Conservation (phyloP, 1,140 invertebrate genomes). For the Drosophila pandora region DNA sequence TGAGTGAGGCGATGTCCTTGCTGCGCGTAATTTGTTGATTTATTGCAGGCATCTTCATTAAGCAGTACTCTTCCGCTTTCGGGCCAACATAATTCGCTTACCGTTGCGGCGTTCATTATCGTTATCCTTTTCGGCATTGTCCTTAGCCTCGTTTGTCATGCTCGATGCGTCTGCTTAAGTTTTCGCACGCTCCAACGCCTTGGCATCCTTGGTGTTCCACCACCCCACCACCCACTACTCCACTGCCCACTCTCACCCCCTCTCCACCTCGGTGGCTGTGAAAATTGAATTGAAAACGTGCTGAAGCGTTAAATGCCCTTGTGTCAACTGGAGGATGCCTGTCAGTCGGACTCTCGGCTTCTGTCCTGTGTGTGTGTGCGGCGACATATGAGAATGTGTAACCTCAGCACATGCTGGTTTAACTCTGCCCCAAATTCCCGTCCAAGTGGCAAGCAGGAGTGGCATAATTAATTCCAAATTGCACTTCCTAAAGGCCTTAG, state of each 20-base stretch:
- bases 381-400: constrained; percentile 83
- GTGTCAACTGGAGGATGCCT: constrained; percentile 61
- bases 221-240: neutral
- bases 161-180: constrained; percentile 77
- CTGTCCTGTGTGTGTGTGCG: constrained; percentile 13
- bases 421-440: constrained; percentile 14
- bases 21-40: constrained; percentile 78
- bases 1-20: constrained; percentile 47
- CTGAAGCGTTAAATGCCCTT: constrained; percentile 83
- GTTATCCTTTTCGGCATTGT: constrained; percentile 51
- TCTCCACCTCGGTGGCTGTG: constrained; percentile 32
- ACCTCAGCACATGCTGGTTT: constrained; percentile 75
- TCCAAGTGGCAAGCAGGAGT: constrained; percentile 39
- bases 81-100: constrained; percentile 64
- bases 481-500: constrained; percentile 39
- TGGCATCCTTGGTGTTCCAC: constrained; percentile 66
- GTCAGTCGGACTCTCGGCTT: constrained; percentile 11
- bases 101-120: constrained; percentile 68
- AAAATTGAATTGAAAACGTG: constrained; percentile 83
- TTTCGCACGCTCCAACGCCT: constrained; percentile 77
- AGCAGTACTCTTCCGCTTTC: constrained; percentile 15
- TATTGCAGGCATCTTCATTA: constrained; percentile 69
- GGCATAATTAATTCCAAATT: constrained; percentile 77
- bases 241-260: neutral
- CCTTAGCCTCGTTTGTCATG: constrained; percentile 73